A percentile compares a stretch with the other conserved stretches of the same genome.
phyloP scores from a whole-genome alignment of 2,888 invertebrate genomes.

The Cancer borealis region DNA sequence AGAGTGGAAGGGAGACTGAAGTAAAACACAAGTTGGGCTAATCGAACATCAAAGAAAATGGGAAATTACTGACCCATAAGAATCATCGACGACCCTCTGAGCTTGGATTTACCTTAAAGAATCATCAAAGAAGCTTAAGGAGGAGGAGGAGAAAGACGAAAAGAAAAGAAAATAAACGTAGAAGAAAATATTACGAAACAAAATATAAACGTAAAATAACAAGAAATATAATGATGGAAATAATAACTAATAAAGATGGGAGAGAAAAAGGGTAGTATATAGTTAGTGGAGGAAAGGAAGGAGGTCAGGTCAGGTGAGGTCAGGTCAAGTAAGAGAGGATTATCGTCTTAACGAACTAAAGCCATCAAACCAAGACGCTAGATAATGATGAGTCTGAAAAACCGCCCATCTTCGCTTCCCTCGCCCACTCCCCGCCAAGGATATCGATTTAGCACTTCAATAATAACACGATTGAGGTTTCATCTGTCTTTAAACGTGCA shows the following conservation, averaged over 20 bases:
- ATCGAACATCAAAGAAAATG: background rate
- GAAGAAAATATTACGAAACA: background rate
- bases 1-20: background rate
- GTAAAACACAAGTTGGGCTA: background rate
- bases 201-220: background rate
- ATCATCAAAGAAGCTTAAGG: slow-evolving; percentile 21
- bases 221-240: too few species aligned
- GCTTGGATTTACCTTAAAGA: background rate
- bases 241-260: too few species aligned
- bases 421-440: background rate
- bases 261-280: background rate
- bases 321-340: slow-evolving; percentile 1
- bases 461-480: background rate
- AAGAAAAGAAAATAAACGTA: too few species aligned
- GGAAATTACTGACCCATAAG: background rate
- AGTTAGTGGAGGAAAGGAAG: background rate
- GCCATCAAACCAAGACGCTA: background rate
- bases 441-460: background rate
- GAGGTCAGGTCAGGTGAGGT: background rate
- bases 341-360: background rate
- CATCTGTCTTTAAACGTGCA: background rate
- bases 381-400: background rate
- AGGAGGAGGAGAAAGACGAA: background rate
- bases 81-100: background rate
- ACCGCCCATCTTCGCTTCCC: background rate